Evolutionary conservation across 2,888 invertebrate genomes (phyloP).

Genomic region (Trachelus troglodyta): DNA sequence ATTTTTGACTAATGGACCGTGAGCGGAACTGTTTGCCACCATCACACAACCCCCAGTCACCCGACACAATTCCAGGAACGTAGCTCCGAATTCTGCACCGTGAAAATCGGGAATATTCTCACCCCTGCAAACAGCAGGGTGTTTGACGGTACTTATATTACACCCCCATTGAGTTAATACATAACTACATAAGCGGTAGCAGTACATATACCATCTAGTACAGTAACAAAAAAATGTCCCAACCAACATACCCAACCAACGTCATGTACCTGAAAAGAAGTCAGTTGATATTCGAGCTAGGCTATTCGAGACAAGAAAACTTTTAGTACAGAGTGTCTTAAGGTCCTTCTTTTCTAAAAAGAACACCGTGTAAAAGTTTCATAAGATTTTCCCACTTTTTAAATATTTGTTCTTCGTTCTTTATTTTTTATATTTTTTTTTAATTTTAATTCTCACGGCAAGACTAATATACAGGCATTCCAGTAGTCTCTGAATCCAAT

Average conservation of each 20-base stretch:
- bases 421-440: background rate
- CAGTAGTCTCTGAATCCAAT: background rate
- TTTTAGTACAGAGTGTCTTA: background rate
- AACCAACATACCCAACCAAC: background rate
- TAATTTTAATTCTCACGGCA: background rate
- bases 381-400: background rate
- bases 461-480: background rate
- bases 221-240: background rate
- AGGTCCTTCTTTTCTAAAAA: background rate
- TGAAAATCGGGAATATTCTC: background rate
- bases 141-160: background rate
- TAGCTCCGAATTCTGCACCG: conserved; percentile 15
- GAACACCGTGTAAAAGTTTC: background rate
- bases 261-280: background rate
- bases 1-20: conserved; percentile 61
- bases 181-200: background rate
- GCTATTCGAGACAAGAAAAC: background rate
- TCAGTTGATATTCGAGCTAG: background rate
- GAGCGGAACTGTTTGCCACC: conserved; percentile 55
- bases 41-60: conserved; percentile 48
- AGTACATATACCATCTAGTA: background rate
- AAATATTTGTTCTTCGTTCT: too few relatives aligned
- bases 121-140: background rate
- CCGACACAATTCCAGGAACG: conserved; percentile 42
- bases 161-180: background rate